These are phyloP conservation scores for Thinocorus orbignyianus DNA, from an alignment of 2,113 vertebrate genomes.

Conservation along the genomic window DNA sequence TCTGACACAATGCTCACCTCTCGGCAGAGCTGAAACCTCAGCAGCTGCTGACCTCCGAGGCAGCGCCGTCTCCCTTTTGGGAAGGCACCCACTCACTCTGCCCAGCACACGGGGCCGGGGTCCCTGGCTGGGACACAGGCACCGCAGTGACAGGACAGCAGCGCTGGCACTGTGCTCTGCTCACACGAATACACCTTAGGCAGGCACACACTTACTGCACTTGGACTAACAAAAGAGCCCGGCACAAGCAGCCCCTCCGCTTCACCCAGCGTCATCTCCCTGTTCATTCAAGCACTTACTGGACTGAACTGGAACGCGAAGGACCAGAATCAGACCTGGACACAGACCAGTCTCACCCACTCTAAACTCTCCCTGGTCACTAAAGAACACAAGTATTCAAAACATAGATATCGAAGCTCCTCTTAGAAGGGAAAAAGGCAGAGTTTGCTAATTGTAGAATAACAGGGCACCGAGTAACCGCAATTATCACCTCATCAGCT, in stretches of 20 bases:
- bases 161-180: neutral
- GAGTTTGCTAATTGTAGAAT: neutral
- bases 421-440: neutral
- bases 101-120: neutral
- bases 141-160: neutral
- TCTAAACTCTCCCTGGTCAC: neutral
- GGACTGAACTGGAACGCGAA: neutral
- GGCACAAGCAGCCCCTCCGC: neutral
- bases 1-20: neutral
- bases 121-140: neutral
- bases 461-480: neutral
- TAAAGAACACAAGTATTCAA: neutral
- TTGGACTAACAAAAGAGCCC: neutral
- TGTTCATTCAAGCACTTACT: slow-evolving; percentile 9
- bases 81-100: slow-evolving; percentile 33
- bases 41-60: slow-evolving; percentile 3
- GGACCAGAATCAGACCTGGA: neutral
- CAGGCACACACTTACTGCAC: neutral
- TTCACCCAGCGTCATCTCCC: neutral
- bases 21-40: slow-evolving; percentile 26
- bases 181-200: neutral
- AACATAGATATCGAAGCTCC: neutral
- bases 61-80: neutral
- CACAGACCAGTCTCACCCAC: neutral
- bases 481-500: slow-evolving; percentile 33